Conservation (phyloP, 2,797 vertebrate species). For the Orestias chungarensis region DNA sequence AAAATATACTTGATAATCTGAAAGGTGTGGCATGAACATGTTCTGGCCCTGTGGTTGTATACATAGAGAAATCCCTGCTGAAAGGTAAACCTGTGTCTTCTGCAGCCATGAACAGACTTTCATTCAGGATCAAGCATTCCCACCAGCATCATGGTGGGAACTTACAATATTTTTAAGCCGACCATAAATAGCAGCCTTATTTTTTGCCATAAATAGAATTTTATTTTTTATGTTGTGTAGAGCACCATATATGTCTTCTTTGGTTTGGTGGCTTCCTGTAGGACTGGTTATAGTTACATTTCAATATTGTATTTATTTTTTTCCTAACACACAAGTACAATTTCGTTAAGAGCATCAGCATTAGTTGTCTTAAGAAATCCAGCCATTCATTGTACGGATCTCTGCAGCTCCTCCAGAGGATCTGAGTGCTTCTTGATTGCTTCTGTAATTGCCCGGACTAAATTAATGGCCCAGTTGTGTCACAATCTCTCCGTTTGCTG, state of each 20-base stretch:
- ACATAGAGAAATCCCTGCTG: not conserved
- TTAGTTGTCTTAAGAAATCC: not conserved
- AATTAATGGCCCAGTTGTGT: not conserved
- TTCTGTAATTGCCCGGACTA: not conserved
- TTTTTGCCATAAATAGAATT: not conserved
- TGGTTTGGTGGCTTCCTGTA: not conserved
- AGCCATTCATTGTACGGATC: not conserved
- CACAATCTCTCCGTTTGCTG: not conserved
- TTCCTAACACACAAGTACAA: not conserved
- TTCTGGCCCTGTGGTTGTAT: not conserved
- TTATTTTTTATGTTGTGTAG: not conserved
- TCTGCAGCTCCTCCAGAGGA: constrained; percentile 1
- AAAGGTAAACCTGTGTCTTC: not conserved
- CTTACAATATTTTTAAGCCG: not conserved
- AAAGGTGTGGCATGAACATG: not conserved
- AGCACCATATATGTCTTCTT: not conserved
- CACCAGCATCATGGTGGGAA: not conserved
- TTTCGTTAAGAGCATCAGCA: not conserved
- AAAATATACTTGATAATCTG: not conserved
- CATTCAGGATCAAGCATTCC: not conserved
- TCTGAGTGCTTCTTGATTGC: not conserved
- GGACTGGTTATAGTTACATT: not conserved
- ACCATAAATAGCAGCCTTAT: not conserved
- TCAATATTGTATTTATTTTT: not conserved
- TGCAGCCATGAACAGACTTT: not conserved